Percentiles rank a stretch among this genome's conserved stretches.
Conservation (phyloP, 2,113 vertebrate genomes). For the Prunella fulvescens region DNA sequence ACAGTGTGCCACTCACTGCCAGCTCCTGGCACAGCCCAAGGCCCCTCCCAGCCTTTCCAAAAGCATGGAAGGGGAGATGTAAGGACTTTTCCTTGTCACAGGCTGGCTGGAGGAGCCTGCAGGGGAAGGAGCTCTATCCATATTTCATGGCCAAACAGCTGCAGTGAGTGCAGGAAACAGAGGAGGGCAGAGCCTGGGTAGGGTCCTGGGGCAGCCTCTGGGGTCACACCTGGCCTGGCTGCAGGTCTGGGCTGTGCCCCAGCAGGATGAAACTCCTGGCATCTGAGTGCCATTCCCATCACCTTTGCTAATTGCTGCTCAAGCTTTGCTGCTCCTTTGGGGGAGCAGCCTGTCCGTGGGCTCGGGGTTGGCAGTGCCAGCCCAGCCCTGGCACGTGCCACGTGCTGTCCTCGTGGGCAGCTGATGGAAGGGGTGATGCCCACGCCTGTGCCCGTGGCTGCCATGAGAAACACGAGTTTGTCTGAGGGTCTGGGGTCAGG, state of each 20-base stretch:
- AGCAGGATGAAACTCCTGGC: background rate
- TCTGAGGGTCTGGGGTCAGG: background rate
- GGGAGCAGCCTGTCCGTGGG: background rate
- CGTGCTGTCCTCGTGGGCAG: fast-evolving
- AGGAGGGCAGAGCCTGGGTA: background rate
- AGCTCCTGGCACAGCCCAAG: background rate
- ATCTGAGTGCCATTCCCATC: background rate
- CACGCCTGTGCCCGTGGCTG: fast-evolving
- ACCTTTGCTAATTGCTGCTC: background rate
- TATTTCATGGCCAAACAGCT: background rate
- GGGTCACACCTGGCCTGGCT: background rate
- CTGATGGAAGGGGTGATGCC: background rate
- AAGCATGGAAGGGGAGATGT: background rate
- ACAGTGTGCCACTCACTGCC: background rate
- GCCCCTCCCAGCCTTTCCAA: background rate
- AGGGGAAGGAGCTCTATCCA: background rate
- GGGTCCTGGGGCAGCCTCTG: background rate
- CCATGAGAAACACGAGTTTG: fast-evolving
- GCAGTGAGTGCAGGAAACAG: background rate
- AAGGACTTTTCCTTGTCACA: constrained; percentile 17
- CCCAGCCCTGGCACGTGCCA: fast-evolving
- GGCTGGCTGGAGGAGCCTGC: background rate
- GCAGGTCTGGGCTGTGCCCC: background rate
- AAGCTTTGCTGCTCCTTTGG: background rate
- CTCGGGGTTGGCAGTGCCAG: background rate